These are phyloP conservation scores for Malurus splendens DNA, from an alignment of 2,797 vertebrate genomes.

Conservation along the genomic window DNA sequence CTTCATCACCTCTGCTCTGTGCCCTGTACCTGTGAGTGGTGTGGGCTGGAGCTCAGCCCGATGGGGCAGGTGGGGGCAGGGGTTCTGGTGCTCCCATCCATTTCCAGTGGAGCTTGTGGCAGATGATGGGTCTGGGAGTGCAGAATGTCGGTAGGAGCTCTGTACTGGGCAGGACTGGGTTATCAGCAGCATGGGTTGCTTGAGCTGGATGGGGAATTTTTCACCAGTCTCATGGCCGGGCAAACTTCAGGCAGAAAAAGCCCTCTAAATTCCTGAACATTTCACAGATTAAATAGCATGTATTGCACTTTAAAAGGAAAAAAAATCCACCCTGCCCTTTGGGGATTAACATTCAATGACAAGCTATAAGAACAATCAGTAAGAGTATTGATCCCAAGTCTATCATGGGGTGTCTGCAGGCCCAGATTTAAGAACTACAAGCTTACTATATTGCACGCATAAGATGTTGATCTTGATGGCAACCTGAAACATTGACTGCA, in stretches of 20 bases:
- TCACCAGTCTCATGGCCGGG: background rate
- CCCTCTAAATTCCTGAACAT: background rate
- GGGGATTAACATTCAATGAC: background rate
- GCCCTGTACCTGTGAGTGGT: background rate
- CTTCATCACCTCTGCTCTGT: background rate
- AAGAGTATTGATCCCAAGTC: background rate
- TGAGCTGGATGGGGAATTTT: background rate
- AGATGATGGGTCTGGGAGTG: background rate
- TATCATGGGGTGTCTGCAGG: background rate
- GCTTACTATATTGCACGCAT: background rate
- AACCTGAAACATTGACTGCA: background rate
- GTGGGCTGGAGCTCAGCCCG: background rate
- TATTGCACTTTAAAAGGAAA: background rate
- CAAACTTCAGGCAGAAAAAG: background rate
- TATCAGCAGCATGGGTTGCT: background rate
- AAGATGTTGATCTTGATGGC: background rate
- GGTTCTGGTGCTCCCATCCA: background rate
- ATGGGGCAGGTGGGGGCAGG: background rate
- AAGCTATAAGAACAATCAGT: background rate
- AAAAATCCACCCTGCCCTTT: background rate
- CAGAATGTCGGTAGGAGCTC: background rate
- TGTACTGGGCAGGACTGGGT: background rate
- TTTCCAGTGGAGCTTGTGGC: background rate
- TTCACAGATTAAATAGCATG: background rate
- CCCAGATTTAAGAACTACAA: background rate